Conservation (phyloP, 2,113 vertebrate genomes). For the Orientallactaga bullata region DNA sequence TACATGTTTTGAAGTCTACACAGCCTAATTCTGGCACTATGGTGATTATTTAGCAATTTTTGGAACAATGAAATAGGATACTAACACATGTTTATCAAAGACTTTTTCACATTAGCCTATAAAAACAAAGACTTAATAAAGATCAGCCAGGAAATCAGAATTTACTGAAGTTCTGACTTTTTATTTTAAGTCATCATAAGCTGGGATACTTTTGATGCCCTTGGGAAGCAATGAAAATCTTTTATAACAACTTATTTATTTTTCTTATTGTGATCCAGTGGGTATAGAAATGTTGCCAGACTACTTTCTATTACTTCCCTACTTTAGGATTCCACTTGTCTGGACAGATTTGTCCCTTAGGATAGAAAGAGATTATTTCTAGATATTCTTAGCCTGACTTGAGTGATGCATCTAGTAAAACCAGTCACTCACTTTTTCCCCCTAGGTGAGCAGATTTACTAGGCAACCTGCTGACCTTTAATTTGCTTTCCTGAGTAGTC, state of each 20-base stretch:
- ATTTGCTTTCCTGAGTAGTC: conserved; percentile 44
- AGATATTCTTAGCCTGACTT: conserved; percentile 43
- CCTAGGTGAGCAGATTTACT: conserved; percentile 1
- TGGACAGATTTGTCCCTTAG: conserved; percentile 65
- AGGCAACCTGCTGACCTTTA: conserved; percentile 42
- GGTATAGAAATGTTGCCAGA: conserved; percentile 62
- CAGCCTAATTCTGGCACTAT: neutral
- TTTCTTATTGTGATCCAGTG: conserved; percentile 72
- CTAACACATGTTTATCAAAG: conserved; percentile 66
- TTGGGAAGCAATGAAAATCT: conserved; percentile 75
- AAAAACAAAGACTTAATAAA: conserved; percentile 62
- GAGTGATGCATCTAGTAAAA: conserved; percentile 64
- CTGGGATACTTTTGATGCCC: conserved; percentile 60
- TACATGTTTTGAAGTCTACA: conserved; percentile 14
- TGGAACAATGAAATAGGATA: conserved; percentile 1
- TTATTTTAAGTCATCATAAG: conserved; percentile 53
- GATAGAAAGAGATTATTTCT: conserved; percentile 69
- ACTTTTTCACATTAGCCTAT: conserved; percentile 52
- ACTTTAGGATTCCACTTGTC: conserved; percentile 64
- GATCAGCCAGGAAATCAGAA: conserved; percentile 58
- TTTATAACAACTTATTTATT: conserved; percentile 82
- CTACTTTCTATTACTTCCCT: conserved; percentile 60
- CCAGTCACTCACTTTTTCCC: neutral
- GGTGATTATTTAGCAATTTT: conserved; percentile 53
- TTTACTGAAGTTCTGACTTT: conserved; percentile 55